These are phyloP conservation scores for Polymixis flavicincta DNA, from an alignment of 2,888 invertebrate genomes.

Conservation along the genomic window DNA sequence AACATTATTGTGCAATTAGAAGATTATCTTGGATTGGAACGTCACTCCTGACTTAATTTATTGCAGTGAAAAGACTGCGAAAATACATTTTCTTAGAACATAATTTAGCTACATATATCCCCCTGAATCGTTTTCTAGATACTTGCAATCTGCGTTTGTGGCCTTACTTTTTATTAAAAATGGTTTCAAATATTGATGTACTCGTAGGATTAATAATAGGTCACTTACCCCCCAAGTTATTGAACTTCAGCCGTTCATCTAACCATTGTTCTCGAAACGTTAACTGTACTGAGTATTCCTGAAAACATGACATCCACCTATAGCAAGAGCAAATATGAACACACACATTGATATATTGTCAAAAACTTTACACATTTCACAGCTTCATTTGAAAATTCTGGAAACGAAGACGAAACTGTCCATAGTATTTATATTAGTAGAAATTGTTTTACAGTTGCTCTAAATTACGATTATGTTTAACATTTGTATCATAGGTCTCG, in stretches of 20 bases:
- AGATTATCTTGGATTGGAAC: constrained; percentile 1
- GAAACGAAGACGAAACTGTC: not conserved
- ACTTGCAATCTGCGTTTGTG: not conserved
- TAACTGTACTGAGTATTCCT: constrained; percentile 99
- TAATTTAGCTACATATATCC: not conserved
- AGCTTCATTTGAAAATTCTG: not conserved
- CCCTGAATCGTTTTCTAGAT: not conserved
- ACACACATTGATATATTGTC: constrained; percentile 64
- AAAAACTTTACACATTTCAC: constrained; percentile 32
- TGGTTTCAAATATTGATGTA: not conserved
- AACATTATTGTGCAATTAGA: not conserved
- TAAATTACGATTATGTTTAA: constrained; percentile 15
- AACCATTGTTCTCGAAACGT: constrained; percentile 99
- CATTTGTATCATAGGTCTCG: not conserved
- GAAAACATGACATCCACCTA: constrained; percentile 80
- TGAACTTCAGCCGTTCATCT: constrained; percentile 97
- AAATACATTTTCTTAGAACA: not conserved
- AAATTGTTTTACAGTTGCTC: not conserved
- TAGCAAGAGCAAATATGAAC: constrained; percentile 31
- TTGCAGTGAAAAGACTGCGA: not conserved
- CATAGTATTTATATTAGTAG: not conserved
- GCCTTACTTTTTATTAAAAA: no score
- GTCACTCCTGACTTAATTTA: constrained; percentile 2
- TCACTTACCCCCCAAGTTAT: constrained; percentile 95
- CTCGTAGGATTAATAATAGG: not conserved